Evolutionary conservation across 2,113 vertebrate species (phyloP), one percentile per base, ranked within the genome.

Genomic region (Tragelaphus scriptus): DNA sequence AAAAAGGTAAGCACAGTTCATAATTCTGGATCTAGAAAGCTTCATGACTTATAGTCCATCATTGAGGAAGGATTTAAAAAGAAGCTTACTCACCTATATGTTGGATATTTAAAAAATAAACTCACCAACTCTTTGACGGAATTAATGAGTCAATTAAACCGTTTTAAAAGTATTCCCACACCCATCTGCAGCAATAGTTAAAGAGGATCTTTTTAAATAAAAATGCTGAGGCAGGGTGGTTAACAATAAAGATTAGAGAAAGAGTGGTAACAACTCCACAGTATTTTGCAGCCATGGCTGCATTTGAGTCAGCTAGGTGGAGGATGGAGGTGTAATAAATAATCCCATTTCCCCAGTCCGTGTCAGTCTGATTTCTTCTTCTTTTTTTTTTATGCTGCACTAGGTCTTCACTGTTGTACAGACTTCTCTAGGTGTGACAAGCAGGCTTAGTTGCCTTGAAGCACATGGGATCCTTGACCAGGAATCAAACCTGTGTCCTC

Each of bases 121-220:
- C 55, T 95, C 55, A 90, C 68, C 58, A 51, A 32, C 65, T 88
- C 28, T 79, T 87, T 63, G 63, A 65, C 58, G 49, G 56, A 88
- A 87, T 92, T 92, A 96, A 87, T 14, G 68, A 93, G 61, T 93
- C 92, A 84, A 71, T 91, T 88, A 82, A 91, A 91, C 40, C 44
- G 14, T 87, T 93, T 91, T 91, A 71, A 63, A 85, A 30, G 28
- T 90, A 81, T 80, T 75, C 40, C 32, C 86, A 81, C 32, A 87
- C 32, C 23, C 51, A 85, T 61, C 61, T 79, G 23, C 56, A 91
- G 44, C 56, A 87, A 71, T 5, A 61, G 51, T 49, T 80, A 68
- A 90, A 84, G 81, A 91, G 28, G 30, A 89, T 89, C 25, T 80
- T 91, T 65, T 94, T 44, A 44, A 81, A 87, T 56, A 80, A 96